Base-by-base conservation (phyloP, 2,888 invertebrate genomes). In the Zygogramma bicolorata region DNA sequence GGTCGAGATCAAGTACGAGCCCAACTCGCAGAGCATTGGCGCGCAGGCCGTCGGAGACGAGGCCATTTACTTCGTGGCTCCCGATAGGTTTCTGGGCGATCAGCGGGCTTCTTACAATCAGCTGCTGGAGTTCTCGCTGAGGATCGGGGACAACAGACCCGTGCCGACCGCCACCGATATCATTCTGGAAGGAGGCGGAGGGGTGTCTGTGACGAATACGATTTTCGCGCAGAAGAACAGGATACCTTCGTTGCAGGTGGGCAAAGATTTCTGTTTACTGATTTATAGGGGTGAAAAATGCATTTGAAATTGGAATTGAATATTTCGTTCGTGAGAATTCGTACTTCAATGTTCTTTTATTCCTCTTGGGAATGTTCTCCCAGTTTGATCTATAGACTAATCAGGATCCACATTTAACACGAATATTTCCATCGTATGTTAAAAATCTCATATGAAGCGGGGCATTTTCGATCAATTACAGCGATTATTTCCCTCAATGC, bases 101-200 rank as follows among this genome's bases (percentile, higher is more conserved):
- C 97, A 97, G 85, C 89, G 97, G 65, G 94, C 95, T 66, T 96
- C 97, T 1, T 99, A 99, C 88, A 98, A 99, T 87, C 97, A 97
- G 81, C 91, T 95, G 77, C 86, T 99, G 59, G 92, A 93, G 73
- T 99, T 99, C 86, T 93, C 92, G 10, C 88, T 99, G 59, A 91
- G 95, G 62, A 93, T 97, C 29, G 95, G 95, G 0, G 96, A 97
- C 84, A 92, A 94, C 3, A 92, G 94, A 8, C 93, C 96, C 0
- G 92, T 93, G 58, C 93, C 96, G 0, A 94, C 95, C 0, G 91
- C 94, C 0, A 92, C 93, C 40, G 99, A 99, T 85, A 90, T 99
- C 42, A 92, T 98, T 53, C 87, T 99, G 0, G 97, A 98, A 88
- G 97, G 98, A 8, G 49, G 61, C 13, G 73, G 65, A 10, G 93